Evolutionary conservation across 37 sponge, comb jelly and placozoan species (phyloP).

Genomic region (Theonella swinhoei): DNA sequence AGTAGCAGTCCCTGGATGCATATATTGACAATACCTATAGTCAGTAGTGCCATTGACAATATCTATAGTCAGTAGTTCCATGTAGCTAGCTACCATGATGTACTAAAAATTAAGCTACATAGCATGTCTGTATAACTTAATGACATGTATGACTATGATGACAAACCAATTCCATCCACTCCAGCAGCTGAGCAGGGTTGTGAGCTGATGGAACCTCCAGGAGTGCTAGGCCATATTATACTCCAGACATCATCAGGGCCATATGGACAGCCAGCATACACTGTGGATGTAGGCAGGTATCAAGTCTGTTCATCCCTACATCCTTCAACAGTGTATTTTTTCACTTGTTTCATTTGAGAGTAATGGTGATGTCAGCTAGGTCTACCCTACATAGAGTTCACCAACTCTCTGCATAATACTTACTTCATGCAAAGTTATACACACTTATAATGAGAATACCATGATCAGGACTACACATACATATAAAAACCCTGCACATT

Average conservation of each 20-base stretch:
- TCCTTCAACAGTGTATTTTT: too few relatives aligned
- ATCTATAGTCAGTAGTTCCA: background rate
- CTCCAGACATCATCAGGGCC: slow-evolving; percentile 27
- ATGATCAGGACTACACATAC: too few relatives aligned
- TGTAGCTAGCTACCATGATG: too few relatives aligned
- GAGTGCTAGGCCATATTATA: slow-evolving; percentile 31
- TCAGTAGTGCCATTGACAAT: background rate
- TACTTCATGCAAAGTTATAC: too few relatives aligned
- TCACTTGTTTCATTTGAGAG: too few relatives aligned
- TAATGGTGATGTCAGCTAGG: too few relatives aligned
- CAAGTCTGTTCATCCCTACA: too few relatives aligned
- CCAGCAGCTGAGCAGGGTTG: slow-evolving; percentile 40
- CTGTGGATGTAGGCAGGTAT: background rate
- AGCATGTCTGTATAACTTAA: background rate
- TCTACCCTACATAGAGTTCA: too few relatives aligned
- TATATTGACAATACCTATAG: too few relatives aligned
- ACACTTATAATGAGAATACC: too few relatives aligned
- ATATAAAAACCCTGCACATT: too few relatives aligned
- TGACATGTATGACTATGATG: background rate
- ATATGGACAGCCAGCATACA: slow-evolving; percentile 35
- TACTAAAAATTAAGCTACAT: background rate
- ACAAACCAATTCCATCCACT: background rate
- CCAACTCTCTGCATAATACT: too few relatives aligned
- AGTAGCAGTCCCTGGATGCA: slow-evolving; percentile 14
- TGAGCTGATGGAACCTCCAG: background rate